Percentiles rank a stretch among this genome's conserved stretches.
Evolutionary conservation across 2,113 vertebrate genomes (phyloP).

Genomic region (Clinocottus analis): DNA sequence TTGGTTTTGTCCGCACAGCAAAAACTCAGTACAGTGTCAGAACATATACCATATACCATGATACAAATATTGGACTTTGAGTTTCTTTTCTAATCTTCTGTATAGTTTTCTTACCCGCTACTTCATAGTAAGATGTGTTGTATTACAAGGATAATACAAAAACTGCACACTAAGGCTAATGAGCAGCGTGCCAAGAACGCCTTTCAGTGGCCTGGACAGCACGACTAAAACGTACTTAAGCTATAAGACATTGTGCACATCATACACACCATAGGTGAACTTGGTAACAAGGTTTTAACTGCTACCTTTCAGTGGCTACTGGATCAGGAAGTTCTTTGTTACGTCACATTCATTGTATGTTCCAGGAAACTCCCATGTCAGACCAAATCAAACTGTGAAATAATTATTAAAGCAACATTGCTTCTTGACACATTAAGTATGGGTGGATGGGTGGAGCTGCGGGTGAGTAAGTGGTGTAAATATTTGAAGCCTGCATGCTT

Average conservation of each 20-base stretch:
- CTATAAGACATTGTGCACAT: constrained; percentile 5
- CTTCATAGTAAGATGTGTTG: constrained; percentile 5
- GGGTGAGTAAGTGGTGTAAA: constrained; percentile 9
- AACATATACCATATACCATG: background rate
- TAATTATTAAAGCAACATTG: constrained; percentile 33
- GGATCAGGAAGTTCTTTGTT: constrained; percentile 19
- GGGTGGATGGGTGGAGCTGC: constrained; percentile 70
- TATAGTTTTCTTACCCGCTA: constrained; percentile 11
- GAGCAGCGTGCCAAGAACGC: background rate
- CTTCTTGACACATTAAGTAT: constrained; percentile 40
- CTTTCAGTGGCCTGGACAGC: background rate
- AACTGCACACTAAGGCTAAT: background rate
- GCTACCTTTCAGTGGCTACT: background rate
- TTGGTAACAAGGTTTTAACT: background rate
- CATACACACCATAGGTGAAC: background rate
- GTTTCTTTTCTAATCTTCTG: background rate
- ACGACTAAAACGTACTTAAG: background rate
- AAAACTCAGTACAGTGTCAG: background rate
- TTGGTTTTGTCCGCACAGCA: background rate
- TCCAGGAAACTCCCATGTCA: constrained; percentile 40
- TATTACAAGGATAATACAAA: background rate
- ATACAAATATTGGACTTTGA: background rate
- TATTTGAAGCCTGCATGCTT: constrained; percentile 30
- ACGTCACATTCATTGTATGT: background rate
- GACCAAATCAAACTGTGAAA: constrained; percentile 34